phyloP scores from a whole-genome alignment of 2,113 vertebrate genomes.

The Cettia cetti region DNA sequence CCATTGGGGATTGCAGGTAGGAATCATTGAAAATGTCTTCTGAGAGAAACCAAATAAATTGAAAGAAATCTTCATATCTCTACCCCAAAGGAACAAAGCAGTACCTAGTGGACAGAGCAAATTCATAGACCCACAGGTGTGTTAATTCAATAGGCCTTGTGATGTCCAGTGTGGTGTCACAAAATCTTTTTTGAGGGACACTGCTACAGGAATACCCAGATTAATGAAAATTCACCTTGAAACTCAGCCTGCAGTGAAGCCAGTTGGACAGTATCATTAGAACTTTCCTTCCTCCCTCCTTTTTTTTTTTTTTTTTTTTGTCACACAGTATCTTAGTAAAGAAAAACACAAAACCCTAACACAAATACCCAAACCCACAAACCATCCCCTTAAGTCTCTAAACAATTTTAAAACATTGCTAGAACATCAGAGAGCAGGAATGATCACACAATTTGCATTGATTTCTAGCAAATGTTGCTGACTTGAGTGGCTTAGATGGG shows the following conservation, averaged over 20 bases:
- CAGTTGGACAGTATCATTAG: neutral
- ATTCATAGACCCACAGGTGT: neutral
- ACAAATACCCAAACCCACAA: neutral
- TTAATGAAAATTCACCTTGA: neutral
- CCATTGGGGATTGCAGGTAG: neutral
- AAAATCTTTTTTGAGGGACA: neutral
- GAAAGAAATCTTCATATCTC: neutral
- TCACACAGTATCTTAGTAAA: neutral
- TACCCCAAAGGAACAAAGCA: neutral
- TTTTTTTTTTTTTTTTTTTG: neutral
- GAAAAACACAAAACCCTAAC: neutral
- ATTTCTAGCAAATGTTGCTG: neutral
- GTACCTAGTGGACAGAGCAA: neutral
- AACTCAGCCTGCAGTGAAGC: neutral
- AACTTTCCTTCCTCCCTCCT: neutral
- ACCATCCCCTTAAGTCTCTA: neutral
- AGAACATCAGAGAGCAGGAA: neutral
- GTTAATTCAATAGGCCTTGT: neutral
- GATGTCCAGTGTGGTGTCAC: neutral
- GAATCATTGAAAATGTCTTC: constrained; percentile 13
- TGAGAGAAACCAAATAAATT: neutral
- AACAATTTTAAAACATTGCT: neutral
- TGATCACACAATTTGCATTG: neutral
- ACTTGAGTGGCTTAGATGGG: neutral
- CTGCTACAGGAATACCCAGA: neutral